A percentile compares a stretch with the other conserved stretches of the same genome.
These are phyloP conservation scores for Apocheima hispidaria DNA, from an alignment of 2,888 invertebrate genomes.

Conservation along the genomic window DNA sequence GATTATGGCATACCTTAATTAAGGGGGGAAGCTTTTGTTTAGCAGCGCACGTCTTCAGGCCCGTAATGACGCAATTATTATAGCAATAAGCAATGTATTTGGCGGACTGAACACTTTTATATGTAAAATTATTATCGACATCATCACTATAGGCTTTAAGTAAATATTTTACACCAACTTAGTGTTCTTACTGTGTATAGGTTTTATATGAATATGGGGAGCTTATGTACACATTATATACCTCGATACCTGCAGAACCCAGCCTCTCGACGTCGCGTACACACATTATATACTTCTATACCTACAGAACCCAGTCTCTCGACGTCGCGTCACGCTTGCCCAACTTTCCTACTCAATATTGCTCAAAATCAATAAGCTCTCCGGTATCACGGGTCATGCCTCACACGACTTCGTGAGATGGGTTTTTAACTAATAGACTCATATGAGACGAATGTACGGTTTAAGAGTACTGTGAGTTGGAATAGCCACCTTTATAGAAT, in stretches of 20 bases:
- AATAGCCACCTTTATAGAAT: not conserved
- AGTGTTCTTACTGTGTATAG: no score
- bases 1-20: no score
- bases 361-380: constrained; percentile 48
- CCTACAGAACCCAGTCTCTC: constrained; percentile 15
- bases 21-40: no score
- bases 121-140: no score
- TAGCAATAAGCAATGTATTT: no score
- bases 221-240: not conserved
- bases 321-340: constrained; percentile 29
- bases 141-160: no score
- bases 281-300: not conserved
- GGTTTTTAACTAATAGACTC: constrained; percentile 42
- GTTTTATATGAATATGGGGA: no score
- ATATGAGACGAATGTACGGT: constrained; percentile 12
- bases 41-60: no score
- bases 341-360: constrained; percentile 30
- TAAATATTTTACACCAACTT: no score
- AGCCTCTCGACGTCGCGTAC: not conserved
- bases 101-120: no score
- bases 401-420: constrained; percentile 51
- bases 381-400: constrained; percentile 39
- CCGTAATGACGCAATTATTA: no score
- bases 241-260: constrained; percentile 12
- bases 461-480: not conserved